Evolutionary conservation across 2,797 vertebrate genomes (phyloP), one percentile per base, ranked within the genome.

Genomic region (Malacoctenus gilli): DNA sequence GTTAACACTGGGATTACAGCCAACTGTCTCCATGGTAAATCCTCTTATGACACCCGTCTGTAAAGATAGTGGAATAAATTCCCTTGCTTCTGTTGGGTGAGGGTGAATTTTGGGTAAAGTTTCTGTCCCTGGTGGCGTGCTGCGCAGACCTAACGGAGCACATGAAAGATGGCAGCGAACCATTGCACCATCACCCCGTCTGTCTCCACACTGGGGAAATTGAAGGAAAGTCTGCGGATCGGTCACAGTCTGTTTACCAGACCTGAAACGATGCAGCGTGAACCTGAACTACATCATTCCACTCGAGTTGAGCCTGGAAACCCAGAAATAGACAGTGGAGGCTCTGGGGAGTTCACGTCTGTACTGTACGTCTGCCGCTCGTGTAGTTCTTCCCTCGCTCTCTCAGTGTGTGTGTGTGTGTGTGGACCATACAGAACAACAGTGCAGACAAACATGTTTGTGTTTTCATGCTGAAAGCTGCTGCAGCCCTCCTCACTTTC

Each of bases 1-100:
- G 63, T 65, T 16, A 30, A 35, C 35, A 30, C 46, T 53, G 23
- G 47, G 68, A 72, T 75, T 61, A 79, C 36, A 40, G 37, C 18
- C 36, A 3, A 12, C 13, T 4, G 49, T 38, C 49, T 56, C 40
- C 49, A 34, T 8, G 6, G 39, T 14, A 43, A 79, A 82, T 76
- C 66, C 63, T 72, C 63, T 67, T 53, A 36, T 21, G 2, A 46
- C 18, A 28, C 25, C 11, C 14, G 5, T 9, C 41, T 39, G 6
- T 3, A 28, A 34, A 39, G 52, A 0, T 8, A 28, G 4, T 32
- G 1, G 4, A 32, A 12, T 5, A 31, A 19, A 47, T 18, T n/a
- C 18, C 1, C 11, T 16, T 6, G 1, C 22, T 40, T 18, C 11
- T 5, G 39, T 8, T 31, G 37, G 42, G 53, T 1, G 3, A 8